Conservation (phyloP, 2,113 vertebrate species). For the Poeciliopsis turrubarensis region DNA sequence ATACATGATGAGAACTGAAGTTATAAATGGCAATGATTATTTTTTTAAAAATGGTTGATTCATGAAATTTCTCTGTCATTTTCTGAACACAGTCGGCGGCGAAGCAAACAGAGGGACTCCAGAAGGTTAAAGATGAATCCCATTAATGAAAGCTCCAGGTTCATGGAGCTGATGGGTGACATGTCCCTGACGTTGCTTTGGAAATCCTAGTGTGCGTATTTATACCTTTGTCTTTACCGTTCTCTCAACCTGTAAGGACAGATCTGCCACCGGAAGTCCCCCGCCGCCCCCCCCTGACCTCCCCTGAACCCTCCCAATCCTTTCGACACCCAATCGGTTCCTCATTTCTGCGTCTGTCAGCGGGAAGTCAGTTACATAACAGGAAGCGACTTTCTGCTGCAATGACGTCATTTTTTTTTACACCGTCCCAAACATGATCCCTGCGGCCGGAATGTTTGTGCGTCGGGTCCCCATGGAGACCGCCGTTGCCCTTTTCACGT, state of each 20-base stretch:
- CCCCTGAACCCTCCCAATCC: constrained; percentile 3
- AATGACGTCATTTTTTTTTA: constrained; percentile 4
- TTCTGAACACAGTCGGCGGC: no score
- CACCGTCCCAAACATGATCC: constrained; percentile 33
- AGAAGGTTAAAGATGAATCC: constrained; percentile 45
- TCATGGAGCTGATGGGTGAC: constrained; percentile 33
- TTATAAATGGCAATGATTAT: no score
- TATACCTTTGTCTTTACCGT: not conserved
- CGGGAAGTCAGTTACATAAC: constrained; percentile 29
- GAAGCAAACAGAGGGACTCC: not conserved
- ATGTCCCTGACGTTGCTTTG: constrained; percentile 53
- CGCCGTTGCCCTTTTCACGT: constrained; percentile 21
- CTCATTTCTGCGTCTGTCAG: constrained; percentile 18
- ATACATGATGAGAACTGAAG: no score
- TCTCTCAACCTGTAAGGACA: constrained; percentile 38
- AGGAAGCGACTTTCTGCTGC: constrained; percentile 44
- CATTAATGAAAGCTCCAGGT: constrained; percentile 40
- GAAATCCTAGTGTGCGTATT: constrained; percentile 60
- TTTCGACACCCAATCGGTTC: constrained; percentile 5
- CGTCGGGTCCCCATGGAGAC: constrained; percentile 14
- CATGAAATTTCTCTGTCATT: no score
- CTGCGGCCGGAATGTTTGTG: constrained; percentile 25
- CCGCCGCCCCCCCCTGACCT: no score
- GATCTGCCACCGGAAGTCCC: constrained; percentile 30
- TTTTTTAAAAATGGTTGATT: no score